These are phyloP conservation scores for Cherax destructor DNA, from an alignment of 1,140 invertebrate genomes.

Conservation along the genomic window DNA sequence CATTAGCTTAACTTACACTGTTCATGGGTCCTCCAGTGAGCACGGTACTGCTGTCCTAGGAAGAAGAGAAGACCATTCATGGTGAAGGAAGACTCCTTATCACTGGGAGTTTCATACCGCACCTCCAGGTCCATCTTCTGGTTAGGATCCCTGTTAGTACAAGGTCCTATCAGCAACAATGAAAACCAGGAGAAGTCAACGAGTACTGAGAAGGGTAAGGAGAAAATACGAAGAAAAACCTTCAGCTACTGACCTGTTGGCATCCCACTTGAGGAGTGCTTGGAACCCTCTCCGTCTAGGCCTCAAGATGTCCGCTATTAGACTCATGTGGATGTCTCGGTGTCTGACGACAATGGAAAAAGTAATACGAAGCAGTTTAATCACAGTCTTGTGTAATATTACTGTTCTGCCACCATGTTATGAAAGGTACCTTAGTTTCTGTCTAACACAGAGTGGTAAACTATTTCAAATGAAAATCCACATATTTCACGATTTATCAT, in stretches of 20 bases:
- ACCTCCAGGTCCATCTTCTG: conserved; percentile 50
- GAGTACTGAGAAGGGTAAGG: too few species aligned
- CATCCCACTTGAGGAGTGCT: conserved; percentile 60
- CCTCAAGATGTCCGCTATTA: conserved; percentile 60
- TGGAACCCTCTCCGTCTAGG: conserved; percentile 47
- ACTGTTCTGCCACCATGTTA: too few species aligned
- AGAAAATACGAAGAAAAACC: too few species aligned
- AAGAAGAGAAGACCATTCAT: conserved; percentile 45
- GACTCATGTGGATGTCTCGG: conserved; percentile 54
- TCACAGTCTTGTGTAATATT: too few species aligned
- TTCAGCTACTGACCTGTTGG: conserved; percentile 48
- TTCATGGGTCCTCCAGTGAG: conserved; percentile 52
- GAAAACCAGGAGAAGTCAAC: too few species aligned
- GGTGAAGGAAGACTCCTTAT: conserved; percentile 26
- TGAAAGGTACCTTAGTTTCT: too few species aligned
- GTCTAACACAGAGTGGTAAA: too few species aligned
- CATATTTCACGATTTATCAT: too few species aligned
- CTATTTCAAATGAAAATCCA: too few species aligned
- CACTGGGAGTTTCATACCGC: conserved; percentile 32
- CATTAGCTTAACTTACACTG: conserved; percentile 29
- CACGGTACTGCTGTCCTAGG: conserved; percentile 50
- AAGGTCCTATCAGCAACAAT: too few species aligned
- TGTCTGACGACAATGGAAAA: conserved; percentile 4
- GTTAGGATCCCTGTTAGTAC: conserved; percentile 40
- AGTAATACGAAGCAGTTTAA: too few species aligned